Evolutionary conservation across 2,888 invertebrate species (phyloP), one percentile per base, ranked within the genome.

Genomic region (Amorpha juglandis): DNA sequence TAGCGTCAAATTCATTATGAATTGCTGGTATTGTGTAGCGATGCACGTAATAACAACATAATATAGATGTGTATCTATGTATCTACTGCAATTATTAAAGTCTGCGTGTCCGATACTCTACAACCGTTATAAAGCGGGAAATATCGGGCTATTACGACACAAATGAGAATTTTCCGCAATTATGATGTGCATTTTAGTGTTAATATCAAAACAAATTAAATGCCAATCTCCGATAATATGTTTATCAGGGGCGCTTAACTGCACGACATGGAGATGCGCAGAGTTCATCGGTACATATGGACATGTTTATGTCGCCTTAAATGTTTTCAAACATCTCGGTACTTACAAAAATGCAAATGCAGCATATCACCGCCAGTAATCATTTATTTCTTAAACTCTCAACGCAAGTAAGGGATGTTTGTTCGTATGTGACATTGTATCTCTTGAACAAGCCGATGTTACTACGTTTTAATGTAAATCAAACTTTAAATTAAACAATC

Each of bases 191-290:
- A 58, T 38, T 19, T 16, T 16, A 0, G 12, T 58, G 58, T 42
- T 58, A 55, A 55, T 55, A 58, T 58, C 42, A 58, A 58, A 58
- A 58, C 38, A 58, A 58, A 21, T 58, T 58, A 42, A 58, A 19
- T 42, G 19, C 11, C 38, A 42, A 58, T 42, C 38, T 42, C 38
- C 16, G 38, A 42, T 38, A 42, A 58, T 42, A 35, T 38, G 35
- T 58, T 42, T 53, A 52, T 52, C 33, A 11, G 42, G 42, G 12
- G 11, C 42, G 58, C 38, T 55, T n/a, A 52, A 52, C 55, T 38
- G 16, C 58, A 35, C 35, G 55, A n/a, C 48, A 27, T 27, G 4
- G 16, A 7, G 42, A 9, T 42, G 42, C 42, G 42, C 11, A 7
- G 42, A 3, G 9, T 42, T 42, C 42, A 42, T 42, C 42, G 8